phyloP scores from a whole-genome alignment of 2,888 invertebrate species.

The Clitarchus hookeri region DNA sequence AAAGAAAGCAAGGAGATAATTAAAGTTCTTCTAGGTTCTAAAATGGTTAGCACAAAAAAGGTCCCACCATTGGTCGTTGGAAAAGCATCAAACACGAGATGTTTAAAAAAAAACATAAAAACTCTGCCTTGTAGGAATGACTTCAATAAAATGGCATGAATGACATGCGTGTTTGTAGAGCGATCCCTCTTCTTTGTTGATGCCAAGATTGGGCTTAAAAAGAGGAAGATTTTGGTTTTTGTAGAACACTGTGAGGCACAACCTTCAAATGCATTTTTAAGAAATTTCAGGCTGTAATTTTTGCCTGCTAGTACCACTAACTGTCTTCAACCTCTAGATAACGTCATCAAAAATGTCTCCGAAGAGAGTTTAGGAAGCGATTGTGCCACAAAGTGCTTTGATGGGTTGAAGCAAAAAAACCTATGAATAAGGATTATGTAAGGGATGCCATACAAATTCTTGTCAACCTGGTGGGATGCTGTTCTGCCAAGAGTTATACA shows the following conservation, averaged over 20 bases:
- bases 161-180: neutral
- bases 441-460: neutral
- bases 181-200: no score
- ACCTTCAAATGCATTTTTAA: neutral
- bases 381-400: neutral
- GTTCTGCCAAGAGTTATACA: neutral
- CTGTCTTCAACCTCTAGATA: neutral
- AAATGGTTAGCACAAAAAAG: neutral
- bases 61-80: neutral
- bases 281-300: neutral
- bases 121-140: neutral
- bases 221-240: neutral
- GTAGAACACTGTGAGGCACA: neutral
- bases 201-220: neutral
- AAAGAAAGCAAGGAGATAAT: no score
- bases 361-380: neutral
- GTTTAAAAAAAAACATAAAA: neutral
- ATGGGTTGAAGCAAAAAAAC: neutral
- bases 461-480: neutral
- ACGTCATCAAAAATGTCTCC: neutral
- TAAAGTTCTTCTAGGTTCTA: no score
- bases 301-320: neutral
- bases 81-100: neutral
- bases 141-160: neutral
- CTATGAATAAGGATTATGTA: neutral